Conservation (phyloP, 2,888 invertebrate genomes). For the Leistus spinibarbis region DNA sequence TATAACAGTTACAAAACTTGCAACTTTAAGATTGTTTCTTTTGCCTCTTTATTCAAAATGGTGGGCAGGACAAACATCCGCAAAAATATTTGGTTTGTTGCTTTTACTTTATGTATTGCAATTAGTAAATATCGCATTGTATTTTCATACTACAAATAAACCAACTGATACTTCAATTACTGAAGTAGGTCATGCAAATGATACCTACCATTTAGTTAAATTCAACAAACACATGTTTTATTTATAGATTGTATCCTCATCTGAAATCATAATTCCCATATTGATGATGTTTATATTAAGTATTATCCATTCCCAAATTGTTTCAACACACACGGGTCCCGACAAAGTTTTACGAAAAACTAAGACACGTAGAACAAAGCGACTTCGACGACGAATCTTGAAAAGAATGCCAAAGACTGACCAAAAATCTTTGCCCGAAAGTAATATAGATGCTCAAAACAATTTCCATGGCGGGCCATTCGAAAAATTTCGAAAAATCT, state of each 20-base stretch:
- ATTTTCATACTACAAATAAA: conserved; percentile 48
- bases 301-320: conserved; percentile 81
- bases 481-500: conserved; percentile 4
- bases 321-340: conserved; percentile 65
- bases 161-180: neutral
- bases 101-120: conserved; percentile 80
- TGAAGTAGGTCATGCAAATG: neutral
- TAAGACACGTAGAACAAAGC: conserved; percentile 40
- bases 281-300: conserved; percentile 76
- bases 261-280: conserved; percentile 75
- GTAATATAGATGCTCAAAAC: conserved; percentile 7
- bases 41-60: conserved; percentile 85
- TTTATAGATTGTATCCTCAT: conserved; percentile 64
- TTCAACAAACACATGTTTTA: neutral
- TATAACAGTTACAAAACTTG: conserved; percentile 82
- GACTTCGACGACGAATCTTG: neutral
- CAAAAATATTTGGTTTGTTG: conserved; percentile 74
- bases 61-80: conserved; percentile 91
- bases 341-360: conserved; percentile 50
- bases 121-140: conserved; percentile 66
- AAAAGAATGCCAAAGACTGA: conserved; percentile 16
- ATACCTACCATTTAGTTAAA: neutral
- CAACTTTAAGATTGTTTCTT: conserved; percentile 79
- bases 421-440: conserved; percentile 27
- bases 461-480: neutral